Evolutionary conservation across 2,888 invertebrate species (phyloP), one percentile per base, ranked within the genome.

Genomic region (Sabatieria punctata): DNA sequence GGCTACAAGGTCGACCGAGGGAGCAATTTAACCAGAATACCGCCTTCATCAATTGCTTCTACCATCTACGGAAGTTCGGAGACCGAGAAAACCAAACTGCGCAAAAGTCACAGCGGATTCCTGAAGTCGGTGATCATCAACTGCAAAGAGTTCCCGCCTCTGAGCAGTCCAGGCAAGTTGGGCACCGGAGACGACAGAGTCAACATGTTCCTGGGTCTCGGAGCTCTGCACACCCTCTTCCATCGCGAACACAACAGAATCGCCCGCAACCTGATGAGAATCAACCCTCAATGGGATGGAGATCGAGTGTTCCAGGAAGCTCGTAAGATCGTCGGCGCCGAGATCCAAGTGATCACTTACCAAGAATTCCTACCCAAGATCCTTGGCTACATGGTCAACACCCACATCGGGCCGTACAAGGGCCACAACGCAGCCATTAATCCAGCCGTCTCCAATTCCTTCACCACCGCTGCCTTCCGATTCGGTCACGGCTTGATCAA

Each of bases 241-340:
- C 77, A 95, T 73, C 73, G 95, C 15, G 91, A 97, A 63, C 97
- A 97, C 66, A 97, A 97, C 64, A 48, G 60, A 47, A 72, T 95
- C 40, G 91, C 89, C 2, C 71, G 72, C n/a, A 73, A 76, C 57
- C 69, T 97, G 15, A 77, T 78, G 52, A 69, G 73, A 35, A 65
- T 85, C 22, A 95, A 95, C 68, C 80, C 85, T 0, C 81, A 82
- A 57, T 97, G 95, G 95, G 79, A 81, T 58, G 85, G 88, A 0
- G 86, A 95, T 55, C 80, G 77, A 53, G 65, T 89, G 4, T 97
- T 82, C 64, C 84, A 93, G 56, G 89, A 89, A 70, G 73, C 85
- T 0, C 50, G 61, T 18, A 63, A 74, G 64, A 80, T 97, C 51
- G 78, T 95, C 1, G 93, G 93, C 1, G 93, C 89, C n/a, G 73